Evolutionary conservation across 2,797 vertebrate genomes (phyloP), one percentile per base, ranked within the genome.

Genomic region (Gouania willdenowi): DNA sequence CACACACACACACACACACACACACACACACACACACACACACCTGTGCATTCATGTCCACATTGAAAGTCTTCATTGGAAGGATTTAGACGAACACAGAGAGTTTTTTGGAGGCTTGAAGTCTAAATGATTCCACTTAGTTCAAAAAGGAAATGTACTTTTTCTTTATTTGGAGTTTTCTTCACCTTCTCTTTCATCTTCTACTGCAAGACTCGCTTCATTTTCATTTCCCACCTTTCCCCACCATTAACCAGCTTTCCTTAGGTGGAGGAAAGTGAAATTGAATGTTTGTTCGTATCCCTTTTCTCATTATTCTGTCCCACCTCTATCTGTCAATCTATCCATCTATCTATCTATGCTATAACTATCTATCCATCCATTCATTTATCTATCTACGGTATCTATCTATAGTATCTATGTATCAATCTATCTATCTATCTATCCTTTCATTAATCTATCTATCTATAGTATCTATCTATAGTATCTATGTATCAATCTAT

Each of bases 171-270:
- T 26, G 4, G n/a, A 56, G 16, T 35, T 22, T 26, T 49, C 32
- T 6, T 26, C 40, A 25, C 29, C 20, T 38, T 18, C 8, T 4
- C 34, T 40, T 17, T 20, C 12, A 7, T 10, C 29, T 19, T 25
- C 11, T 15, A 23, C 11, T 16, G 9, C 17, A 21, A 32, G 34
- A 15, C 12, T 27, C 8, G 11, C 23, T 30, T 15, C 23, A 9
- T 28, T 32, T 39, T 41, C 33, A 44, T 49, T 40, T 40, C 47
- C 48, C 49, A 40, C 52, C 38, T 38, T 28, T 13, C 29, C 30
- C 42, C 54, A 55, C 69, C 57, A 64, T 71, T 66, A 68, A 58
- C 13, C 52, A 25, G 10, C 47, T 32, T 54, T 41, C n/a, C 45
- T 43, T 24, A 57, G 68, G 24, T 57, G 47, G 54, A 70, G 66